Evolutionary conservation across 2,888 invertebrate genomes (phyloP), one percentile per base, ranked within the genome.

Genomic region (Eristalis tenax): DNA sequence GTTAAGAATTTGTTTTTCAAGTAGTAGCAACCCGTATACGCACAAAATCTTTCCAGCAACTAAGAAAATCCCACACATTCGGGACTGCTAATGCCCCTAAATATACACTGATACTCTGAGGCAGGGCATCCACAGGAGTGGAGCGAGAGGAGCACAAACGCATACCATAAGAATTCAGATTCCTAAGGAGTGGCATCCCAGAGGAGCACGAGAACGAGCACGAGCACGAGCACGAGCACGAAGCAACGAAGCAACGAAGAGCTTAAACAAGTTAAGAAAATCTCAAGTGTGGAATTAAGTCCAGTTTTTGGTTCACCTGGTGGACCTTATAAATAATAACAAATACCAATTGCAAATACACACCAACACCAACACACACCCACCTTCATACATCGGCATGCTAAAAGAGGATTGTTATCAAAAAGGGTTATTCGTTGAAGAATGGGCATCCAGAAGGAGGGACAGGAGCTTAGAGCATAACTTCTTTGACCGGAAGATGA

Each of bases 251-350:
- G 83, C 57, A 78, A 78, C 76, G 85, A 71, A 68, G 73, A 73
- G 85, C 81, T 85, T 88, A 88, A 85, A 75, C 75, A 88, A 86
- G 86, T 83, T 85, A 86, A 87, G 88, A 88, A 88, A 89, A 89
- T 89, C 89, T 88, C 89, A 89, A 89, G 89, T 88, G 88, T 87
- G 87, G 89, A 89, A 89, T 89, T 89, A 89, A 89, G 89, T 89
- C 88, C 88, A 89, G 86, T 88, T 88, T 85, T 84, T 88, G 84
- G 88, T 87, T 89, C 89, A 89, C 89, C 89, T 89, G 89, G 86
- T 88, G 80, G 87, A 83, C 87, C 83, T 87, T 87, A 87, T 91
- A 90, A 90, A 90, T 90, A 89, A 88, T 83, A 88, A 78, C 83
- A 82, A 69, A 68, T 74, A 89, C 75, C 83, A 81, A 80, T 88